Conservation (phyloP, 2,113 vertebrate species). For the Willisornis vidua region DNA sequence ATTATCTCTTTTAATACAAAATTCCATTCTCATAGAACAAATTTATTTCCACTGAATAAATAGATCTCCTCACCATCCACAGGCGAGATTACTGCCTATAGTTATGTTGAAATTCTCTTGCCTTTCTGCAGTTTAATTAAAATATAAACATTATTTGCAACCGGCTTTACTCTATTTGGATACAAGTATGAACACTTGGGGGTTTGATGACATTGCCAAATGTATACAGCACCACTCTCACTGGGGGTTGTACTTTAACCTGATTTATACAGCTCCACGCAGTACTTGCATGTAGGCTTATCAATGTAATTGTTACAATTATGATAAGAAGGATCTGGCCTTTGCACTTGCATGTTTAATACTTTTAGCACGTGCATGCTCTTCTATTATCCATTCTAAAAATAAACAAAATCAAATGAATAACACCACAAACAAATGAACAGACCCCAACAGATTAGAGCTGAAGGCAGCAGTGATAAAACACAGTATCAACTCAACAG, state of each 20-base stretch:
- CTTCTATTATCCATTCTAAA: not conserved
- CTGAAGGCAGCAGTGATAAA: slow-evolving; percentile 14
- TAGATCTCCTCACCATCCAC: slow-evolving; percentile 41
- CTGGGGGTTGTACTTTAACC: slow-evolving; percentile 58
- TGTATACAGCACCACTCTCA: slow-evolving; percentile 60
- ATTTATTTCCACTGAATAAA: slow-evolving; percentile 75
- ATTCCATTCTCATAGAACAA: slow-evolving; percentile 72
- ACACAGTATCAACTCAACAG: not conserved
- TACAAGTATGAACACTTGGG: slow-evolving; percentile 38
- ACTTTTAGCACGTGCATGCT: slow-evolving; percentile 18
- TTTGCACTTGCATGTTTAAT: slow-evolving; percentile 45
- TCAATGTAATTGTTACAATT: not conserved
- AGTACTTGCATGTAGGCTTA: not conserved
- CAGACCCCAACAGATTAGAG: not conserved
- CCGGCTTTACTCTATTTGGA: slow-evolving; percentile 55
- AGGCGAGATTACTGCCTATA: slow-evolving; percentile 45
- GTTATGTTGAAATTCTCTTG: slow-evolving; percentile 47
- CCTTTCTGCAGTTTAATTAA: slow-evolving; percentile 64
- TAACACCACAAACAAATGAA: not conserved
- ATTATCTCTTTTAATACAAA: slow-evolving; percentile 74
- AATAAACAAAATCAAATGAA: not conserved
- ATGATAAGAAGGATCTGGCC: slow-evolving; percentile 29
- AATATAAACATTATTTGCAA: slow-evolving; percentile 71
- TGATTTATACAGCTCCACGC: slow-evolving; percentile 36
- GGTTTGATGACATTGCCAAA: slow-evolving; percentile 29